Evolutionary conservation across 2,888 invertebrate genomes (phyloP), one percentile per base, ranked within the genome.

Genomic region (Molanna angustata): DNA sequence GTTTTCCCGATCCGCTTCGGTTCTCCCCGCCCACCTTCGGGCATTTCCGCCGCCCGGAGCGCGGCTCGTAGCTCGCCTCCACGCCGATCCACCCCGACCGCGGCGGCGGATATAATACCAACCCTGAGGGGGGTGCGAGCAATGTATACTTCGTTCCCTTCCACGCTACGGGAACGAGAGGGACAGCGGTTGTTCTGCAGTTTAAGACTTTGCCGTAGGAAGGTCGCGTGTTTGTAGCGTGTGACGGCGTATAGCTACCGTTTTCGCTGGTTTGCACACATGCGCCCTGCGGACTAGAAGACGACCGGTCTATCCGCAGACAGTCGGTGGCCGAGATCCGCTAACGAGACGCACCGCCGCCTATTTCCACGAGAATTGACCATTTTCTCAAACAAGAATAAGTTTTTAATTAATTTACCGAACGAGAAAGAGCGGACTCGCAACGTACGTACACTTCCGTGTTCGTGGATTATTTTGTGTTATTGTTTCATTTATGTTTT

Each of bases 11-110:
- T 22, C 13, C 16, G 9, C 31, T 13, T 73, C 75, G 75, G 63
- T 53, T 49, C 39, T 52, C 56, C 61, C 72, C 74, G 74, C 66
- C 61, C 54, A 60, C 62, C 65, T 63, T 66, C 70, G 55, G 20
- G 27, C 18, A 27, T 46, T 22, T 52, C 52, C 52, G 56, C 52
- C 49, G 64, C 62, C 61, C 54, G 60, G 62, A 59, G 59, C 59
- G 56, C 53, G 54, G 44, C 49, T 49, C 51, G 56, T 44, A 52
- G 64, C 61, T 59, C 49, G 59, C 60, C n/a, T n/a, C n/a, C n/a
- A n/a, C n/a, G n/a, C n/a, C n/a, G n/a, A n/a, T n/a, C n/a, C n/a
- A n/a, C n/a, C n/a, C n/a, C n/a, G n/a, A n/a, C n/a, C n/a, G n/a
- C n/a, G n/a, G n/a, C n/a, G n/a, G n/a, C n/a, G n/a, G n/a, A n/a